Evolutionary conservation across 37 sponge, comb jelly and placozoan genomes (phyloP), one percentile per base, ranked within the genome.

Genomic region (Oscarella lobularis): DNA sequence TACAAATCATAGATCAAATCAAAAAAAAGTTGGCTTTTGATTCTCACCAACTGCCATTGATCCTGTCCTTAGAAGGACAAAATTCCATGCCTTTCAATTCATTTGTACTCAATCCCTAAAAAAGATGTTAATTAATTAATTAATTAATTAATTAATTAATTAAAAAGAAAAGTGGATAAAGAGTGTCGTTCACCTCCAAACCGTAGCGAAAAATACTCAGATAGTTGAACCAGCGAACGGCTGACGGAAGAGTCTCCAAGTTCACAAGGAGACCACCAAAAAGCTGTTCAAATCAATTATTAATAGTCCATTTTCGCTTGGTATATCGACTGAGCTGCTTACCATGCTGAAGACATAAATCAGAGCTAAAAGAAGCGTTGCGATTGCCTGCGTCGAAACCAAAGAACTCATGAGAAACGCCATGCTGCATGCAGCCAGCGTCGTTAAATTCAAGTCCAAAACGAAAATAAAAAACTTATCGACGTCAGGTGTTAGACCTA

Each of bases 211-310:
- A 81, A 33, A 86, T 32, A 68, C 87, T 86, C 72, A 87, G 38
- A 66, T 85, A 91, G 78, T 87, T 73, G 30, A 91, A 4, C 92
- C 92, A 91, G 9, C 68, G 68, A 27, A 91, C 40, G 87, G 85
- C 87, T 0, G 2, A 67, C 38, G 85, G 83, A 2, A 91, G 77
- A 29, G 84, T 69, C 2, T 54, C 38, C 37, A 87, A 41, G 40
- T 84, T 77, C 0, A 91, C 40, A 29, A 91, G 74, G 30, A 91
- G 79, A 4, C 92, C 92, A 39, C 88, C 92, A 84, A 91, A 91
- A 40, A 91, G 37, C 89, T 88, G 77, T 30, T 55, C n/a, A n/a
- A n/a, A n/a, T n/a, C n/a, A n/a, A n/a, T n/a, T n/a, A n/a, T n/a
- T n/a, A n/a, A n/a, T n/a, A n/a, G n/a, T n/a, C n/a, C n/a, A n/a